Evolutionary conservation across 2,888 invertebrate species (phyloP).

Genomic region (Rhagophthalmus giganteus): DNA sequence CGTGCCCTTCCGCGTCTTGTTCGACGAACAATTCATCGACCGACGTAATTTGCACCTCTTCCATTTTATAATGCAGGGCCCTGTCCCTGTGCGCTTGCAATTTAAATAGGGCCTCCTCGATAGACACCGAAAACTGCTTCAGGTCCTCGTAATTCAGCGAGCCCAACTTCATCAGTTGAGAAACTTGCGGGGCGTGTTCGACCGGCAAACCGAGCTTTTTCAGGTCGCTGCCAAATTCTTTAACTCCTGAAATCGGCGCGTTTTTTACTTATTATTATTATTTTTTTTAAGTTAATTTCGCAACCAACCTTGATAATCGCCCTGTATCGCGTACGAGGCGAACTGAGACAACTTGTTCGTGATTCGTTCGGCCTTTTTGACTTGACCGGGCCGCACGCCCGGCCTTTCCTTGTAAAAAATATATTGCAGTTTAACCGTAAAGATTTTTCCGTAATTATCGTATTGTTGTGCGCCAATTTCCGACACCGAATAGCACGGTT

Average conservation of each 20-base stretch:
- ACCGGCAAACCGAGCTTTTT: constrained; percentile 93
- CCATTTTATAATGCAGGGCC: constrained; percentile 90
- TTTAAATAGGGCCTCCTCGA: constrained; percentile 92
- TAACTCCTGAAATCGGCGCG: constrained; percentile 68
- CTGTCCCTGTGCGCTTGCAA: constrained; percentile 84
- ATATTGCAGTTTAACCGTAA: constrained; percentile 95
- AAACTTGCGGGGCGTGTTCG: constrained; percentile 96
- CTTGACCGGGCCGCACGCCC: constrained; percentile 92
- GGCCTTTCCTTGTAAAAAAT: constrained; percentile 98
- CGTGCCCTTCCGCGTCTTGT: constrained; percentile 77
- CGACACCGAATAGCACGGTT: constrained; percentile 93
- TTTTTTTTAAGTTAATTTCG: no score
- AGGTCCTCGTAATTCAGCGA: constrained; percentile 86
- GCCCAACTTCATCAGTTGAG: constrained; percentile 94
- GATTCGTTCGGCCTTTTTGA: constrained; percentile 89
- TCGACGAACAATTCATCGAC: constrained; percentile 93
- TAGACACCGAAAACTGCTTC: constrained; percentile 85
- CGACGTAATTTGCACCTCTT: constrained; percentile 91
- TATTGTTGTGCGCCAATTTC: constrained; percentile 96
- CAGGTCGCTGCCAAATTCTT: constrained; percentile 90
- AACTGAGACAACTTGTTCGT: constrained; percentile 91
- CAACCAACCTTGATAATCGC: constrained; percentile 78
- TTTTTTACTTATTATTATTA: no score
- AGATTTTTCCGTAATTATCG: constrained; percentile 98
- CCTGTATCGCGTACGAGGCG: constrained; percentile 91